A percentile compares a stretch with the other conserved stretches of the same genome.
phyloP scores from a whole-genome alignment of 2,797 vertebrate species.

The Craterocephalus amniculus region DNA sequence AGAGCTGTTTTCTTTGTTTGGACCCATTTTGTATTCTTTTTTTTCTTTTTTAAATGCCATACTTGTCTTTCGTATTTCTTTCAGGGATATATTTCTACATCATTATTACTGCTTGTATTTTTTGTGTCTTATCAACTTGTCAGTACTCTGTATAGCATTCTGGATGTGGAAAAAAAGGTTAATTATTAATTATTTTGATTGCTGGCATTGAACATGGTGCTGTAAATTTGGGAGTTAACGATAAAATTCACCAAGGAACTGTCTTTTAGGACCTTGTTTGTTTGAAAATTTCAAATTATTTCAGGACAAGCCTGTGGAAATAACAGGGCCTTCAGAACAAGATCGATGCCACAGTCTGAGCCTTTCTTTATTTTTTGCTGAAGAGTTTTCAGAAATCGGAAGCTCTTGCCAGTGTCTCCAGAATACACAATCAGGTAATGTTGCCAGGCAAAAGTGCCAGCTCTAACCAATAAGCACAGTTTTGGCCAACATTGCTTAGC shows the following conservation, averaged over 20 bases:
- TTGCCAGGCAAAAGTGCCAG: conserved; percentile 73
- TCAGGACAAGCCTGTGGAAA: background rate
- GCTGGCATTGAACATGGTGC: background rate
- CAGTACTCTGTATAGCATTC: background rate
- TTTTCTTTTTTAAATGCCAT: background rate
- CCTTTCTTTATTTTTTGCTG: conserved; percentile 35
- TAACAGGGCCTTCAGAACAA: conserved; percentile 9
- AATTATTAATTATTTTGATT: background rate
- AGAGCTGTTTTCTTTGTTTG: background rate
- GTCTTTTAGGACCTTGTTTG: background rate
- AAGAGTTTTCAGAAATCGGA: conserved; percentile 57
- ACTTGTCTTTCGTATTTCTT: background rate
- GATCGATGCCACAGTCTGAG: conserved; percentile 32
- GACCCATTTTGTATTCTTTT: background rate
- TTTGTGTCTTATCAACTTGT: background rate
- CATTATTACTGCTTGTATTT: background rate
- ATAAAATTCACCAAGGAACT: background rate
- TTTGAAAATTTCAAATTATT: conserved; percentile 1
- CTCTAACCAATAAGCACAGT: conserved; percentile 72
- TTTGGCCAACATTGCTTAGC: conserved; percentile 79
- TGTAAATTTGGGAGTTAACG: conserved; percentile 16
- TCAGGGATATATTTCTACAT: background rate
- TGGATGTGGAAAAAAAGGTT: background rate
- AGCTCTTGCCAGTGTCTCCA: conserved; percentile 64
- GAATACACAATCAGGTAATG: conserved; percentile 76